These are phyloP conservation scores for Piaya cayana DNA, from an alignment of 2,113 vertebrate genomes.

Conservation along the genomic window DNA sequence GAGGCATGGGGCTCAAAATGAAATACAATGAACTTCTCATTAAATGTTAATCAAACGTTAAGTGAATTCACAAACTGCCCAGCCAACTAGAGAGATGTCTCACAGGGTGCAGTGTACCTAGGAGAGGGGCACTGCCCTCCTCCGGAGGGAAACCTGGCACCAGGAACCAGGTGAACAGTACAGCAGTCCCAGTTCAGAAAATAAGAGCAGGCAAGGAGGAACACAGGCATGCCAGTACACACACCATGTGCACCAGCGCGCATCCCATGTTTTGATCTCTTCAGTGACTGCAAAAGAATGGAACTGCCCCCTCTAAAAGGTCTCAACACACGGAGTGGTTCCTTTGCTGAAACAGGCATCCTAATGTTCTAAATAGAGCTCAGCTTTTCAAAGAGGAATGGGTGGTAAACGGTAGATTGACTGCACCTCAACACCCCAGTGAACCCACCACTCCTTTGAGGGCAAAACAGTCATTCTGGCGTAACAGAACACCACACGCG, in stretches of 20 bases:
- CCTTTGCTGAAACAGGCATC: background rate
- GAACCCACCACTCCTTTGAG: background rate
- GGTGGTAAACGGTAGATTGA: background rate
- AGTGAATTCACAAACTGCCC: background rate
- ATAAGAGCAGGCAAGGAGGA: background rate
- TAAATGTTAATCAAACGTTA: background rate
- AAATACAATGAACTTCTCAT: background rate
- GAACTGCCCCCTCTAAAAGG: background rate
- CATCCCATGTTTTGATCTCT: background rate
- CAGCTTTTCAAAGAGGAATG: background rate
- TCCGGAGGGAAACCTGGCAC: background rate
- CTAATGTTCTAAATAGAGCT: background rate
- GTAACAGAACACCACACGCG: background rate
- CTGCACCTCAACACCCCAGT: background rate
- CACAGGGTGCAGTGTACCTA: too few relatives aligned
- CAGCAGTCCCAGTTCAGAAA: background rate
- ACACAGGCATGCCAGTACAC: accelerated
- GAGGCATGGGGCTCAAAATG: background rate
- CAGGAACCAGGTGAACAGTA: background rate
- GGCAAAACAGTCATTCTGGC: background rate
- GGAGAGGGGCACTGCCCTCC: background rate
- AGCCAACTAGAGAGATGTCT: background rate
- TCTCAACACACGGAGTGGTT: background rate
- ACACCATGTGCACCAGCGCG: accelerated
- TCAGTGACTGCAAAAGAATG: accelerated